Conservation (phyloP, 2,113 vertebrate species). For the Otis tarda region DNA sequence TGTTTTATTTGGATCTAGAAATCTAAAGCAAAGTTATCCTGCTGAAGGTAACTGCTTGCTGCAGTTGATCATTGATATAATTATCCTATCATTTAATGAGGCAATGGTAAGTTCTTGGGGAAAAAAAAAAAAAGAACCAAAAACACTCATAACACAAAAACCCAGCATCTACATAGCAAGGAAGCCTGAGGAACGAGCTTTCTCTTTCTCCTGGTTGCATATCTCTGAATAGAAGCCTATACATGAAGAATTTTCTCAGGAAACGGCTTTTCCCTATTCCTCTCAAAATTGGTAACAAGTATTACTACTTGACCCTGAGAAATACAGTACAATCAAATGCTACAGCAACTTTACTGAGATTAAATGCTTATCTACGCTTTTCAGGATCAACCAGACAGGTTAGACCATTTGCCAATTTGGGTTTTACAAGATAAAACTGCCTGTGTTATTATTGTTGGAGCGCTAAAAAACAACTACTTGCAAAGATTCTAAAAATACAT, state of each 20-base stretch:
- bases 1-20: not conserved
- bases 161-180: not conserved
- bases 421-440: constrained; percentile 14
- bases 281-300: not conserved
- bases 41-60: not conserved
- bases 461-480: not conserved
- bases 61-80: not conserved
- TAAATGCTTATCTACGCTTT: not conserved
- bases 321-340: not conserved
- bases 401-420: not conserved
- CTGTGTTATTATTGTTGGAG: not conserved
- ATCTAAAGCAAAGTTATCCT: not conserved
- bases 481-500: constrained; percentile 7
- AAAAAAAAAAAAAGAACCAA: no score
- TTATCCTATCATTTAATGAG: not conserved
- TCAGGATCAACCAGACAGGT: not conserved
- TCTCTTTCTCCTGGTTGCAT: not conserved
- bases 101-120: not conserved
- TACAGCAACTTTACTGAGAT: not conserved
- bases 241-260: not conserved
- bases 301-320: not conserved
- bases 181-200: not conserved
- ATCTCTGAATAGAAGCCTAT: not conserved
- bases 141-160: not conserved
- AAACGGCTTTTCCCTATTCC: not conserved